These are phyloP conservation scores for Triplophysa bombifrons DNA, from an alignment of 2,797 vertebrate species.

Conservation along the genomic window DNA sequence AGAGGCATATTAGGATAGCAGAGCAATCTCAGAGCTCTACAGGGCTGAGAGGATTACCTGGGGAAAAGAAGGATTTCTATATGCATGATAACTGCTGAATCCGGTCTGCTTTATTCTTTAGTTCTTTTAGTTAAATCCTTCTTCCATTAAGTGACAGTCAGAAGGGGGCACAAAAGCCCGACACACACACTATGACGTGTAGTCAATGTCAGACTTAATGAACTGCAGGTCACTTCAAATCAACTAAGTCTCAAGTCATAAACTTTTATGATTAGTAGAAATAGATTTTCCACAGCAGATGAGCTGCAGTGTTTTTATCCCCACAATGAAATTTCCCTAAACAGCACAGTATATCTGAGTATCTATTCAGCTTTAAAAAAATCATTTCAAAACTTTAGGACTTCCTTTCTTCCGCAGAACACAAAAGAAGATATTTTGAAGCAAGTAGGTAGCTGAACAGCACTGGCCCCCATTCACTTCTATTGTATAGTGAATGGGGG, in stretches of 20 bases:
- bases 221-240: conserved; percentile 75
- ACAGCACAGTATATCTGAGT: neutral
- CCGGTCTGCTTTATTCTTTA: conserved; percentile 51
- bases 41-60: conserved; percentile 47
- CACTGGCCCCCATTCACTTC: too few species aligned
- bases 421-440: too few species aligned
- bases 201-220: conserved; percentile 79
- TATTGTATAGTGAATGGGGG: too few species aligned
- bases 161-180: conserved; percentile 33
- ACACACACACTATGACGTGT: conserved; percentile 23
- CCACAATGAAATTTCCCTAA: conserved; percentile 67
- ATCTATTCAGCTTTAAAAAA: too few species aligned
- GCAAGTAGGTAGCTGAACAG: too few species aligned
- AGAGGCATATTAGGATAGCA: conserved; percentile 45
- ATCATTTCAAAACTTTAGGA: too few species aligned
- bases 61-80: conserved; percentile 47
- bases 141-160: conserved; percentile 55
- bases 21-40: conserved; percentile 32
- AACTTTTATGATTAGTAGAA: conserved; percentile 74
- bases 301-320: conserved; percentile 39
- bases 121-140: conserved; percentile 42
- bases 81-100: conserved; percentile 50
- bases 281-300: conserved; percentile 66
- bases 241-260: conserved; percentile 76
- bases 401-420: too few species aligned